These are phyloP conservation scores for Rutilus rutilus DNA, from an alignment of 2,113 vertebrate species.

Conservation along the genomic window DNA sequence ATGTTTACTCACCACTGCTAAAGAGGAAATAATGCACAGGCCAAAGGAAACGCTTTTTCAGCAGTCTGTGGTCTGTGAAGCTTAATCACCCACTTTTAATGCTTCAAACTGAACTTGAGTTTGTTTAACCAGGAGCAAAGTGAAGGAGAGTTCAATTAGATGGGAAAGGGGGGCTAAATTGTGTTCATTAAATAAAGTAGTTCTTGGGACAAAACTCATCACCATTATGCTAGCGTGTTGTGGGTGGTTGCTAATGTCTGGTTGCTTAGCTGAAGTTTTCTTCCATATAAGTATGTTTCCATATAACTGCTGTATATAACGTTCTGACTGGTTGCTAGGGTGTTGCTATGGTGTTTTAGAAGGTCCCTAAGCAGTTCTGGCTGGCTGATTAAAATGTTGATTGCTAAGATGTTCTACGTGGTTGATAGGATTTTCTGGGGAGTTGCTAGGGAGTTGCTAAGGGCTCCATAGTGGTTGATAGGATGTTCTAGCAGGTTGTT, in stretches of 20 bases:
- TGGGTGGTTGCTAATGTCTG: neutral
- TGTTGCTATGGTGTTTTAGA: no score
- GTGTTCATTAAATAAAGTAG: neutral
- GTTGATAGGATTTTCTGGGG: neutral
- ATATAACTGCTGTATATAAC: neutral
- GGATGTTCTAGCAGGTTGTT: neutral
- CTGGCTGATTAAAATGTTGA: neutral
- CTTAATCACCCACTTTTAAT: neutral
- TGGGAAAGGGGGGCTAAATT: neutral
- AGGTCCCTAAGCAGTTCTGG: neutral
- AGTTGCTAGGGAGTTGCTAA: neutral
- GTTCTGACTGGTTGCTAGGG: neutral
- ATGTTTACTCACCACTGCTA: conserved; percentile 6
- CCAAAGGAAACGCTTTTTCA: neutral
- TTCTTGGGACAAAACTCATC: neutral
- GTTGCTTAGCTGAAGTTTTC: neutral
- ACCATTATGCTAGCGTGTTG: neutral
- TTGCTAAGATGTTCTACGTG: neutral
- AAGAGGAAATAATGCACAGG: conserved; percentile 28
- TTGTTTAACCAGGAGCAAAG: conserved; percentile 9
- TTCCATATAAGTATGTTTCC: no score
- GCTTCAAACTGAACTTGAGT: neutral
- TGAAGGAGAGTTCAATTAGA: neutral
- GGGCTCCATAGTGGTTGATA: neutral
- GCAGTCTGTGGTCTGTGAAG: neutral